Percentiles rank a stretch among this genome's conserved stretches.
Conservation (phyloP, 2,888 invertebrate genomes). For the Himalopsyche kuldschensis region DNA sequence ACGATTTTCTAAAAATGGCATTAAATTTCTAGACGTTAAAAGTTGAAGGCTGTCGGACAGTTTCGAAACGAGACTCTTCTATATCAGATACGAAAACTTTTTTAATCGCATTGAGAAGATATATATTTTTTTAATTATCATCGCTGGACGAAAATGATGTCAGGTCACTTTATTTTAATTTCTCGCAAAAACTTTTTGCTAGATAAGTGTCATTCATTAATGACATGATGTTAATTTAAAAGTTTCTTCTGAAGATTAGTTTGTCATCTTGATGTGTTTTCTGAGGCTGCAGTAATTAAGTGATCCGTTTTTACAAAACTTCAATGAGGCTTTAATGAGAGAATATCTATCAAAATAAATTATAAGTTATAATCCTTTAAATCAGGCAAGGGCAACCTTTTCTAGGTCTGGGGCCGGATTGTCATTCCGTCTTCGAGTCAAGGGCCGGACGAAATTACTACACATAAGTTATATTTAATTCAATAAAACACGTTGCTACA, state of each 20-base stretch:
- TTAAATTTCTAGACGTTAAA: background rate
- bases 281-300: background rate
- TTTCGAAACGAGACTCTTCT: background rate
- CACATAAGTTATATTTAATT: no score
- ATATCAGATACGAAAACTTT: background rate
- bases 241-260: background rate
- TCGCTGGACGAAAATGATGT: background rate
- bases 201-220: background rate
- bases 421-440: no score
- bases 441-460: no score
- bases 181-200: background rate
- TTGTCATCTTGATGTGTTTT: background rate
- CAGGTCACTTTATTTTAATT: background rate
- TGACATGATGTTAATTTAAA: background rate
- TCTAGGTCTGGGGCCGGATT: no score
- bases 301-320: background rate
- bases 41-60: background rate
- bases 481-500: no score
- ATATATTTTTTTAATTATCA: background rate
- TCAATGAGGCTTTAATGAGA: background rate
- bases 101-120: background rate
- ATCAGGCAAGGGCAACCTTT: no score
- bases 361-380: no score
- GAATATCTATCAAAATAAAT: no score
- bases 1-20: no score